A percentile compares a stretch with the other conserved stretches of the same genome.
These are phyloP conservation scores for Megaceryle maxima DNA, from an alignment of 2,113 vertebrate genomes.

Conservation along the genomic window DNA sequence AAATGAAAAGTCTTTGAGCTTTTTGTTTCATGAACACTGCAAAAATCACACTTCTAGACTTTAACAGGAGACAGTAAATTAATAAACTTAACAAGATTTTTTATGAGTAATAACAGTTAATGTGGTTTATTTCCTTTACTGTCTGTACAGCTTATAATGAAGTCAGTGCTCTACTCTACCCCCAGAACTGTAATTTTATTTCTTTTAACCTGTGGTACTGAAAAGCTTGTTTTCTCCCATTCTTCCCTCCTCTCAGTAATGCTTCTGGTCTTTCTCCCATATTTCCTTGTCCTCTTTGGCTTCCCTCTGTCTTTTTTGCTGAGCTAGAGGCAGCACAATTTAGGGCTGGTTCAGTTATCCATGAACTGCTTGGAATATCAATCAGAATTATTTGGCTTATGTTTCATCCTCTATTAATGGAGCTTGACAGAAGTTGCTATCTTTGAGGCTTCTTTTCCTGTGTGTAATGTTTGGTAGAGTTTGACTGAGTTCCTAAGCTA, in stretches of 20 bases:
- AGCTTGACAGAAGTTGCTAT: background rate
- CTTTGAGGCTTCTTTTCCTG: background rate
- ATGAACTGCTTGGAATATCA: background rate
- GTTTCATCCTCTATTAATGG: background rate
- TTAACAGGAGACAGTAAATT: background rate
- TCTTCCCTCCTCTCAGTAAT: background rate
- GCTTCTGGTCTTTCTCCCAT: background rate
- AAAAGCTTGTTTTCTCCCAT: background rate
- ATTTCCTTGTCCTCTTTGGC: background rate
- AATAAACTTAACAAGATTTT: background rate
- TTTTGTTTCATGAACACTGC: background rate
- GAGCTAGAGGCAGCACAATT: background rate
- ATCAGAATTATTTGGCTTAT: background rate
- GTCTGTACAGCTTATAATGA: background rate
- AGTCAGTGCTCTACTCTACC: background rate
- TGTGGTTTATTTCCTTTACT: background rate
- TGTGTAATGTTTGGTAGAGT: background rate
- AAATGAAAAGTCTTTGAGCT: background rate
- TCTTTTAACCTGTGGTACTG: background rate
- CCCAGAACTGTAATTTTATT: background rate
- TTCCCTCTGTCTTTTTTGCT: background rate
- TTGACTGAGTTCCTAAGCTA: background rate
- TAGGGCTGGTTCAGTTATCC: background rate
- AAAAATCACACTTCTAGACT: background rate
- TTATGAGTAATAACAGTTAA: background rate